These are phyloP conservation scores for Mythimna impura DNA, from an alignment of 2,888 invertebrate species.

Conservation along the genomic window DNA sequence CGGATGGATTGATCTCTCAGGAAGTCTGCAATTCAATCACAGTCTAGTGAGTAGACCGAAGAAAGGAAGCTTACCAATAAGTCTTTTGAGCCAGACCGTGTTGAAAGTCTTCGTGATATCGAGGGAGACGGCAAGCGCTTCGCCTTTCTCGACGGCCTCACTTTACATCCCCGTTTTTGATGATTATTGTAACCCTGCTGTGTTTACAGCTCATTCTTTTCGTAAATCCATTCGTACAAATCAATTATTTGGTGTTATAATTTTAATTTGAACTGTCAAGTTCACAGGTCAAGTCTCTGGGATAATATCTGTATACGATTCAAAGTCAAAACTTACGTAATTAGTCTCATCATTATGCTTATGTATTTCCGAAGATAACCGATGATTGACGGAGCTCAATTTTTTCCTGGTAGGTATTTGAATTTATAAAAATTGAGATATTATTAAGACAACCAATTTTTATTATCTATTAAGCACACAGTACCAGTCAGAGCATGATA, in stretches of 20 bases:
- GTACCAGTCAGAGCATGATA: constrained; percentile 14
- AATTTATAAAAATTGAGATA: neutral
- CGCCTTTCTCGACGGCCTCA: too few species aligned
- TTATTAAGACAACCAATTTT: constrained; percentile 16
- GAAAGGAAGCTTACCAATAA: too few species aligned
- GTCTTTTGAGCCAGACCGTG: too few species aligned
- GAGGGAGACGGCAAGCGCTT: too few species aligned
- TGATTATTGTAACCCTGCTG: too few species aligned
- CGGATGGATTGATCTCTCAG: too few species aligned
- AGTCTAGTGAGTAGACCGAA: too few species aligned
- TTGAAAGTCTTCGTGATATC: too few species aligned
- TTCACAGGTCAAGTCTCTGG: neutral
- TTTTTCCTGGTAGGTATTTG: neutral
- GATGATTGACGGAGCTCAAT: neutral
- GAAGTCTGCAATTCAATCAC: too few species aligned
- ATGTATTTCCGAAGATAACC: constrained; percentile 1
- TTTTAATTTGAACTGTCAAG: neutral
- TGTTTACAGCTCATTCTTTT: neutral
- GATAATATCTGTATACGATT: neutral
- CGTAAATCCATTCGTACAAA: neutral
- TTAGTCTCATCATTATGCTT: neutral
- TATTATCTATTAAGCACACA: constrained; percentile 23
- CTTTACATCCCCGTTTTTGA: too few species aligned
- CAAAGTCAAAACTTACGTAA: neutral
- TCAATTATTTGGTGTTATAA: neutral